phyloP scores from a whole-genome alignment of 2,888 invertebrate genomes.

The Agonopterix alstromeriana region DNA sequence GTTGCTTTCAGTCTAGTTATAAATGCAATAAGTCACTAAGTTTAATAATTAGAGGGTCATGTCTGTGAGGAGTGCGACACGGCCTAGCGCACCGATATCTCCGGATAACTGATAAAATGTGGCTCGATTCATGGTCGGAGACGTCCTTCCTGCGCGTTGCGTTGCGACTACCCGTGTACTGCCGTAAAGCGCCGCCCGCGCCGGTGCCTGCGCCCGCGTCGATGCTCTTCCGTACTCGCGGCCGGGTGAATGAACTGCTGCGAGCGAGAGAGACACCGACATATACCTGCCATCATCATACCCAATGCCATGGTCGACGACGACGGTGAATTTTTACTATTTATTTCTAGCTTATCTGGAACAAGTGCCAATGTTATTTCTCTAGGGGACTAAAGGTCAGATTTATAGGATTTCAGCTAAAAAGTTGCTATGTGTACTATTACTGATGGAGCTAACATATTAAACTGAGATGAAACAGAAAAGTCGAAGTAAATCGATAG shows the following conservation, averaged over 20 bases:
- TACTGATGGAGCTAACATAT: no score
- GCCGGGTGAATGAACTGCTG: constrained; percentile 70
- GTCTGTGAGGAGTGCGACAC: constrained; percentile 47
- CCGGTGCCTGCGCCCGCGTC: constrained; percentile 51
- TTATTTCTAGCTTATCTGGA: constrained; percentile 59
- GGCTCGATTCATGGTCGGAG: constrained; percentile 57
- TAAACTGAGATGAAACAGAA: no score
- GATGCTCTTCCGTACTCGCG: constrained; percentile 58
- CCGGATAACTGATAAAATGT: constrained; percentile 72
- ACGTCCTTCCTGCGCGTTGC: constrained; percentile 64
- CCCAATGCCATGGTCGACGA: constrained; percentile 66
- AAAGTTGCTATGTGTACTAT: no score
- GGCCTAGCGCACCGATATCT: constrained; percentile 63
- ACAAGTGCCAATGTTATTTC: constrained; percentile 36
- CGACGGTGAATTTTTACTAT: constrained; percentile 51
- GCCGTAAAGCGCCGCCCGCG: constrained; percentile 27
- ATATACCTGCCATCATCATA: constrained; percentile 24
- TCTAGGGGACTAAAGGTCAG: background rate
- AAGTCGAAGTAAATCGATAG: no score
- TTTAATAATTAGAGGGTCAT: constrained; percentile 51
- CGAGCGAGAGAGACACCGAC: constrained; percentile 47
- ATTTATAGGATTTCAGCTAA: no score
- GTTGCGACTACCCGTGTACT: constrained; percentile 50
- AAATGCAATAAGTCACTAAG: constrained; percentile 54
- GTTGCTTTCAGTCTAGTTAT: constrained; percentile 69